These are phyloP conservation scores for Marisa cornuarietis DNA, from an alignment of 1,140 invertebrate genomes.

Conservation along the genomic window DNA sequence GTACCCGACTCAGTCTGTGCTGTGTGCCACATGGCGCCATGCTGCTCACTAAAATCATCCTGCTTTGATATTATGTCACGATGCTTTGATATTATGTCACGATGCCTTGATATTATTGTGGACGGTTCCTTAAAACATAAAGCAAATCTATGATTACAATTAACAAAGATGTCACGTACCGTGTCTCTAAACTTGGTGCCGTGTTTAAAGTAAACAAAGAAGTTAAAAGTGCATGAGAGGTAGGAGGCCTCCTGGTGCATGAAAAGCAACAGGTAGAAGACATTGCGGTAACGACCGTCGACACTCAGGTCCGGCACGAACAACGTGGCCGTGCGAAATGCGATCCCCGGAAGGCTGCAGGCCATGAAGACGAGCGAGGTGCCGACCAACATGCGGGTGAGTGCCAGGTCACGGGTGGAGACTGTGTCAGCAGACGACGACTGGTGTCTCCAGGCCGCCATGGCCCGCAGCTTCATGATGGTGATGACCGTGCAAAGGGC, in stretches of 20 bases:
- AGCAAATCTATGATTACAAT: too few relatives aligned
- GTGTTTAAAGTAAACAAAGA: constrained; percentile 7
- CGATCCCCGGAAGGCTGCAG: not conserved
- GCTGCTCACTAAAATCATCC: too few relatives aligned
- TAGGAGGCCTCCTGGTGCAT: not conserved
- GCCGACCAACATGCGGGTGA: constrained; percentile 13
- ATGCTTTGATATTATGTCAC: too few relatives aligned
- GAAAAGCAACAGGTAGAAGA: not conserved
- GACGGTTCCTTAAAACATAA: too few relatives aligned
- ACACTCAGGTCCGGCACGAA: constrained; percentile 8
- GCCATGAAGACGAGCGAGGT: constrained; percentile 1
- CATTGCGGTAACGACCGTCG: constrained; percentile 1
- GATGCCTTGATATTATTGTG: too few relatives aligned
- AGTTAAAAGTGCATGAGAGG: constrained; percentile 4
- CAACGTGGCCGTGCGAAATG: not conserved
- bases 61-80: too few relatives aligned
- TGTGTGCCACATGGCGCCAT: too few relatives aligned
- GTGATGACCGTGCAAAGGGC: not conserved
- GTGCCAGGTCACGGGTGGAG: constrained; percentile 1
- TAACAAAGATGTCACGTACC: not conserved
- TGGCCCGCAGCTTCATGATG: not conserved
- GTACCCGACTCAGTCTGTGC: too few relatives aligned
- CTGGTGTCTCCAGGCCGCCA: not conserved
- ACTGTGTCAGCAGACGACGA: not conserved
- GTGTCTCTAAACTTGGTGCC: constrained; percentile 13